Evolutionary conservation across 2,113 vertebrate genomes (phyloP).

Genomic region (Arvicanthis niloticus): DNA sequence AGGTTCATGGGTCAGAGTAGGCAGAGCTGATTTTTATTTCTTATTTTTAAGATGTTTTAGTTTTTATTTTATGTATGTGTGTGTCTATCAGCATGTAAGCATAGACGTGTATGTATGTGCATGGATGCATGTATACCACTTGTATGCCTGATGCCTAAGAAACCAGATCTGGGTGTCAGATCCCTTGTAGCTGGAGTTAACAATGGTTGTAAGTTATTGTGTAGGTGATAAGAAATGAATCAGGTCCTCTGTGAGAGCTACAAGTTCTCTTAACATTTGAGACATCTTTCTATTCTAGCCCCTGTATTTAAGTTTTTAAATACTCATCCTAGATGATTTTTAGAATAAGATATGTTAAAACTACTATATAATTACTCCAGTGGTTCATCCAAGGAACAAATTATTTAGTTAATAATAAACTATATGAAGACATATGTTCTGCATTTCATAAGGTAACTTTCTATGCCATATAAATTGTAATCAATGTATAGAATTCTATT

Average conservation of each 20-base stretch:
- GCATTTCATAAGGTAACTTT: background rate
- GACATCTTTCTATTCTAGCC: background rate
- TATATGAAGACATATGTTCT: background rate
- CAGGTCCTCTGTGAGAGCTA: too few relatives aligned
- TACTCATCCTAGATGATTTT: background rate
- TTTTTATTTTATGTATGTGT: background rate
- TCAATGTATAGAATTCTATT: constrained; percentile 46
- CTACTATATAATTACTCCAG: background rate
- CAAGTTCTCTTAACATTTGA: background rate
- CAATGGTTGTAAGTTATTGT: background rate
- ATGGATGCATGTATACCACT: background rate
- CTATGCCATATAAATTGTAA: constrained; percentile 6
- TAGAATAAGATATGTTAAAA: background rate
- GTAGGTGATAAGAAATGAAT: background rate
- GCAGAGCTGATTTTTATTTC: background rate
- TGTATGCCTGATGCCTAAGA: background rate
- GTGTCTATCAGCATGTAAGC: background rate
- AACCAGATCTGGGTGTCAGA: background rate
- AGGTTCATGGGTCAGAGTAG: background rate
- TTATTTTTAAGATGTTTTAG: background rate
- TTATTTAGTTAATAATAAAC: constrained; percentile 35
- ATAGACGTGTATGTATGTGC: background rate
- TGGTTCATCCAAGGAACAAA: background rate
- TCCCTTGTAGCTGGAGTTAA: background rate
- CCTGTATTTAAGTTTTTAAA: background rate